Conservation (phyloP, 2,888 invertebrate species). For the Drosophila maculinotata region DNA sequence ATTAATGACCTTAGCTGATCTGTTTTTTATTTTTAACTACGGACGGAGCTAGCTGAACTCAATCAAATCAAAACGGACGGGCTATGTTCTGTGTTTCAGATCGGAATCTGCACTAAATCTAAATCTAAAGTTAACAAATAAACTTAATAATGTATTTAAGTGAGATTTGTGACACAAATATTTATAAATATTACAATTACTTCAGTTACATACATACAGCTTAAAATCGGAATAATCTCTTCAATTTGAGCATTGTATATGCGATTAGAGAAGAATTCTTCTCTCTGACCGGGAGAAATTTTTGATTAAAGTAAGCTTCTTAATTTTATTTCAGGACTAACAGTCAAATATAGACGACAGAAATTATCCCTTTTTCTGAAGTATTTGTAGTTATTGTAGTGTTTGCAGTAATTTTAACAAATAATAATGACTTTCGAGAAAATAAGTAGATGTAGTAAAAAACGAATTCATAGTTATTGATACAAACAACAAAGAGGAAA, state of each 20-base stretch:
- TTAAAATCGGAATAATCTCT: no score
- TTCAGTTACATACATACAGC: not conserved
- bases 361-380: not conserved
- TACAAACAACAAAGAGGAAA: conserved; percentile 4
- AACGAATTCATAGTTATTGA: conserved; percentile 2
- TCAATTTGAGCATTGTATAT: no score
- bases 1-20: not conserved
- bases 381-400: conserved; percentile 4
- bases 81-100: not conserved
- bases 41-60: conserved; percentile 8
- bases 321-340: no score
- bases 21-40: not conserved
- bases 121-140: not conserved
- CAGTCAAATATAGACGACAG: no score
- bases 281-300: not conserved
- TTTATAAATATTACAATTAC: not conserved
- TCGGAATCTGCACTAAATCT: not conserved
- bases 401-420: not conserved
- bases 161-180: not conserved
- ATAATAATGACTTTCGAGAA: not conserved
- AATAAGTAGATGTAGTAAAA: not conserved
- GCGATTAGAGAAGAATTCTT: no score
- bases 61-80: no score
- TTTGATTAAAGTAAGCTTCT: not conserved
- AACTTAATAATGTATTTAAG: not conserved